Percentiles rank a stretch among this genome's conserved stretches.
These are phyloP conservation scores for Aurelia aurita DNA, from an alignment of 30 jellyfish, hydroid and myxozoan species.

Conservation along the genomic window DNA sequence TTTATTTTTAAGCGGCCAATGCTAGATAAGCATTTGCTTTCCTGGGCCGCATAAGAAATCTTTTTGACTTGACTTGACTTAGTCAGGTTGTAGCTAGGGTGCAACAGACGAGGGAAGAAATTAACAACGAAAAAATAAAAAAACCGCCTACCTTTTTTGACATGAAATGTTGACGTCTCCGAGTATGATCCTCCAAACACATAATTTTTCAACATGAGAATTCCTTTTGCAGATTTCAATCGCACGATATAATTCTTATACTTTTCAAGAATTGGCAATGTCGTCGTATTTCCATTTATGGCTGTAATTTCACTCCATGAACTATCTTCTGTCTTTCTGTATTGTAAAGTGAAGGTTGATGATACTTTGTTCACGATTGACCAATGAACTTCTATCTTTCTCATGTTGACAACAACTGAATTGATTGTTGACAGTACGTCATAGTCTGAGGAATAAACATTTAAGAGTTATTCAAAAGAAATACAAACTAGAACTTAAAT, in stretches of 20 bases:
- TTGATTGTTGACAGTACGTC: conserved; percentile 22
- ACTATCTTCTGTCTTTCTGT: conserved; percentile 15
- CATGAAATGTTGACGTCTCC: conserved; percentile 15
- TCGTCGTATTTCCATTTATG: background rate
- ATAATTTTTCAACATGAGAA: conserved; percentile 24
- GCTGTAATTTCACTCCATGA: conserved; percentile 5
- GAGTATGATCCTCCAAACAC: conserved; percentile 34
- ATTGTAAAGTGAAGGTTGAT: conserved; percentile 33
- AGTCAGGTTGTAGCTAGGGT: too few species aligned
- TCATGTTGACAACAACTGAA: conserved; percentile 15
- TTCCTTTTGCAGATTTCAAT: conserved; percentile 20
- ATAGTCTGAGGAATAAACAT: background rate
- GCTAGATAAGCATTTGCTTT: too few species aligned
- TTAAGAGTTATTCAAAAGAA: background rate
- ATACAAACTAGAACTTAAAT: too few species aligned
- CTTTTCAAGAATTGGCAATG: conserved; percentile 4
- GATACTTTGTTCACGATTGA: conserved; percentile 8
- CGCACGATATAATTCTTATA: conserved; percentile 20
- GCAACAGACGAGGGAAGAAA: too few species aligned
- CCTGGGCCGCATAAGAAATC: too few species aligned
- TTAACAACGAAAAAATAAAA: too few species aligned
- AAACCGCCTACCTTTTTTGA: background rate
- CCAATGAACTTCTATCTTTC: conserved; percentile 8
- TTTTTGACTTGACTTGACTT: too few species aligned
- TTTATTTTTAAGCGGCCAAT: too few species aligned